Base-by-base conservation (phyloP, 2,797 vertebrate species). In the Spinus pinus region DNA sequence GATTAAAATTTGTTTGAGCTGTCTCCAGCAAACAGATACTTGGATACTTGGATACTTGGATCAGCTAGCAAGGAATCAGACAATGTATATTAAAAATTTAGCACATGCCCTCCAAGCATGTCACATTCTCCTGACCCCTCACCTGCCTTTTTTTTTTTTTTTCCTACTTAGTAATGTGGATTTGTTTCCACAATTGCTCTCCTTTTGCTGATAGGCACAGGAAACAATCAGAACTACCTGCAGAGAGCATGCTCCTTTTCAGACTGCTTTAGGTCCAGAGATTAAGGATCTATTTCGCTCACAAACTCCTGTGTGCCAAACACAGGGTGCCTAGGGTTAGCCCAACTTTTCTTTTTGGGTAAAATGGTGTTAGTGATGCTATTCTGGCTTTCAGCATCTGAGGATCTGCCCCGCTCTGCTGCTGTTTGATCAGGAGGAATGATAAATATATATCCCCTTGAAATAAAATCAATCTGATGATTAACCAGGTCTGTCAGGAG, bases 1-100 rank as follows among this genome's bases (percentile, higher is more conserved):
- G 67, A 93, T 94, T 84, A 78, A 81, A 90, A 81, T 27, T 95
- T 92, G 44, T 84, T 83, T 84, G 64, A 81, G 50, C 49, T 89
- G 58, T 62, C 78, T 95, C 44, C 54, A 83, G 78, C 62, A 95
- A 94, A 81, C 60, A 89, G 53, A 62, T 61, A 79, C 41, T 94
- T 90, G 84, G 44, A n/a, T n/a, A n/a, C n/a, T n/a, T n/a, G n/a
- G n/a, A n/a, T n/a, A n/a, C n/a, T n/a, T n/a, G n/a, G n/a, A 90
- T 81, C 74, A 79, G 62, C 12, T 33, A 77, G 18, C 53, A 79
- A 81, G 64, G 31, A 41, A 62, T 90, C 41, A 88, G 30, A 58
- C 30, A 71, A 61, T 0, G 0, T 35, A 56, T 51, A 30, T 44
- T 61, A 57, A 87, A 91, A 93, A 74, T 87, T 39, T 60, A 96